Conservation (phyloP, 2,113 vertebrate genomes). For the Macrotus californicus region DNA sequence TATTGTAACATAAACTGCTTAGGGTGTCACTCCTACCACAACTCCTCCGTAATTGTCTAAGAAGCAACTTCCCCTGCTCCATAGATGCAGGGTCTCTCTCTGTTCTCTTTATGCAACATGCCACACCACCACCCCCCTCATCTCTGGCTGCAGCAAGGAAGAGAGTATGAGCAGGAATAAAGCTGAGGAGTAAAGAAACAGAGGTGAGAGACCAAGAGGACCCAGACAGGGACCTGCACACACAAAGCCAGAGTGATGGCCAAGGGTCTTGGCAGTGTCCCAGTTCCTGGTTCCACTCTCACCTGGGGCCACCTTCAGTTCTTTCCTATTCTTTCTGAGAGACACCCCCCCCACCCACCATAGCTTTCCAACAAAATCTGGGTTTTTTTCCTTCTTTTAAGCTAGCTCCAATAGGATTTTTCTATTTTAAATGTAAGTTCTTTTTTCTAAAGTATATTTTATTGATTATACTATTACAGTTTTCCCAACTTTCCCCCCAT, state of each 20-base stretch:
- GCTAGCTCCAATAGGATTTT: neutral
- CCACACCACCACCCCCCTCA: neutral
- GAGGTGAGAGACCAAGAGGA: neutral
- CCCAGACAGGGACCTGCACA: neutral
- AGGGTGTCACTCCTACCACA: neutral
- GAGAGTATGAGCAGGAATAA: neutral
- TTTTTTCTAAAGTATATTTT: too few relatives aligned
- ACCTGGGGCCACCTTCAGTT: neutral
- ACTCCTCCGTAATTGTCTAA: neutral
- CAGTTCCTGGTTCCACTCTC: neutral
- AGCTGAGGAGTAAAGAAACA: neutral
- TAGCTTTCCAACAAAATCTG: neutral
- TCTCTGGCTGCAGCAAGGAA: neutral
- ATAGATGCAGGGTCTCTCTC: neutral
- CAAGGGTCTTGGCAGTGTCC: neutral
- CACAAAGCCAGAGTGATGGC: too few relatives aligned
- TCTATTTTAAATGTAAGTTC: neutral
- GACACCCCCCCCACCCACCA: too few relatives aligned
- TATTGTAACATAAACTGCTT: neutral
- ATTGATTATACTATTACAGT: too few relatives aligned
- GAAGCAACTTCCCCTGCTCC: neutral
- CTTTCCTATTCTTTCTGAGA: neutral
- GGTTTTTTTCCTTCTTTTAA: neutral
- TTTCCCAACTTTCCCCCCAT: too few relatives aligned
- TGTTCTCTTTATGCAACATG: neutral